Evolutionary conservation across 2,797 vertebrate genomes (phyloP), one percentile per base, ranked within the genome.

Genomic region (Notolabrus celidotus): DNA sequence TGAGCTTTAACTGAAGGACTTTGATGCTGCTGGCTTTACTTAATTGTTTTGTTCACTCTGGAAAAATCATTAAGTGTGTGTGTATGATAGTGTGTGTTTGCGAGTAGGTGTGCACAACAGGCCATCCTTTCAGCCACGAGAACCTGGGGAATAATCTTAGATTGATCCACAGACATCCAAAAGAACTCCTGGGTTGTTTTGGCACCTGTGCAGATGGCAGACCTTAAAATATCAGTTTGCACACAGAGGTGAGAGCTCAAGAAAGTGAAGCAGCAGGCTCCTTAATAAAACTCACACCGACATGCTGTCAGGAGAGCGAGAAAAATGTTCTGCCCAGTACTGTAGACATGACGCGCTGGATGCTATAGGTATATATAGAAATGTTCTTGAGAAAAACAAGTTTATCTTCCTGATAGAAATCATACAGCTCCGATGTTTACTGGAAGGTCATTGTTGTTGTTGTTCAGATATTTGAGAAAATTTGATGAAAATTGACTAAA

Each of bases 1-100:
- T 65, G 59, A 72, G 80, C 71, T 79, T 83, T 81, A 85, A 83
- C 65, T 73, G 42, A 83, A 84, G 54, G 67, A 83, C 77, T 75
- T 66, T 72, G 51, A 85, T 53, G 77, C 73, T 73, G 61, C 70
- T 10, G 78, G 82, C 78, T 90, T 89, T 65, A 88, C 86, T 83
- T 92, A 91, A 93, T 93, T 92, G 85, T 94, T 93, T 91, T 86
- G 88, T 83, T 88, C 84, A 88, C 84, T 88, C 88, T 77, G 84
- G 76, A 89, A 87, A 91, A 92, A 89, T 89, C 88, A 82, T 92
- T 91, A 87, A 71, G 73, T 74, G 84, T 67, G 51, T 60, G 52
- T 46, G 29, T 71, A 19, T 53, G 42, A 23, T 70, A 43, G 55
- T n/a, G 34, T 11, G 60, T 23, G 36, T 47, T 41, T 22, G 52